phyloP scores from a whole-genome alignment of 2,888 invertebrate genomes.

The Xylota sylvarum region DNA sequence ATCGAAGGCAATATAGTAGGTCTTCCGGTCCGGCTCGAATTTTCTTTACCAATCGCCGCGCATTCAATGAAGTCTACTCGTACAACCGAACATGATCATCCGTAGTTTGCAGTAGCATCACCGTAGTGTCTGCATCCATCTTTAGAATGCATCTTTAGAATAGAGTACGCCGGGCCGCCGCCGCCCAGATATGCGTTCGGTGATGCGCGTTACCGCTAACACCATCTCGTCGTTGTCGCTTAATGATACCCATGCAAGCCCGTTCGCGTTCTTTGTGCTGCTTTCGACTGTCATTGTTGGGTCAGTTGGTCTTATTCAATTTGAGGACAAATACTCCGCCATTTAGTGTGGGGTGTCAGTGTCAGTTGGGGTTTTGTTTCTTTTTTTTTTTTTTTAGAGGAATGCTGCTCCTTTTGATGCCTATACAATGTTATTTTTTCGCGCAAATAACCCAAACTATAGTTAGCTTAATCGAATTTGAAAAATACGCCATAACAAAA shows the following conservation, averaged over 20 bases:
- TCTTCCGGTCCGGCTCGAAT: slow-evolving; percentile 71
- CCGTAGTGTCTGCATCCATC: slow-evolving; percentile 36
- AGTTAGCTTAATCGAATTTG: slow-evolving; percentile 65
- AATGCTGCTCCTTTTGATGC: slow-evolving; percentile 67
- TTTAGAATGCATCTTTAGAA: slow-evolving; percentile 41
- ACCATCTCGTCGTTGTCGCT: slow-evolving; percentile 6
- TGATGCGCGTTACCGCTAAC: slow-evolving; percentile 6
- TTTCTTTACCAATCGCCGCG: slow-evolving; percentile 72
- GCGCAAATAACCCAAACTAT: slow-evolving; percentile 17
- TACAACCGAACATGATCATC: slow-evolving; percentile 12
- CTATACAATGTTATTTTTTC: slow-evolving; percentile 42
- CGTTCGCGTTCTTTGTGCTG: slow-evolving; percentile 31
- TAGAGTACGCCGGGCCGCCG: not conserved
- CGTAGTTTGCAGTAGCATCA: not conserved
- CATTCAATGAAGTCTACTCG: slow-evolving; percentile 42
- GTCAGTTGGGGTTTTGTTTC: slow-evolving; percentile 37
- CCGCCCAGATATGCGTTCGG: slow-evolving; percentile 10
- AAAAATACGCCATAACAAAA: slow-evolving; percentile 48
- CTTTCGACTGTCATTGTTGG: slow-evolving; percentile 61
- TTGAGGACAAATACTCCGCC: slow-evolving; percentile 64
- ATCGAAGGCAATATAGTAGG: slow-evolving; percentile 47
- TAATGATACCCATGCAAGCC: not conserved
- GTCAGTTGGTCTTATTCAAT: slow-evolving; percentile 72
- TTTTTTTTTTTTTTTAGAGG: slow-evolving; percentile 22
- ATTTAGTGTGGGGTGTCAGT: slow-evolving; percentile 61